Evolutionary conservation across 2,888 invertebrate genomes (phyloP), one percentile per base, ranked within the genome.

Genomic region (Cyrtodaria siliqua): DNA sequence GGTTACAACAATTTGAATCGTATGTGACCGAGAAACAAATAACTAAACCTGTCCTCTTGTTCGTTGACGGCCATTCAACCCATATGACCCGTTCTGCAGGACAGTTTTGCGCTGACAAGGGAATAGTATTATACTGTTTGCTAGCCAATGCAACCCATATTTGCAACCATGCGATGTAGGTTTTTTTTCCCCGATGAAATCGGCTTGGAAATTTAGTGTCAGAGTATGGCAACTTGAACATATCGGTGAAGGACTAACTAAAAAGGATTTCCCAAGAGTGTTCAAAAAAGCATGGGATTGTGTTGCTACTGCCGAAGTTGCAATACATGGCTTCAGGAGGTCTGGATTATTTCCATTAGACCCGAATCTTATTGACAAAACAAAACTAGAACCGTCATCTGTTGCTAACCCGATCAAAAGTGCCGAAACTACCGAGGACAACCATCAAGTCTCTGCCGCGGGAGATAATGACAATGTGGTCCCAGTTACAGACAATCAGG

Each of bases 41-140:
- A 12, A n/a, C n/a, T 14, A 33, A 42, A 4, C 74, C 79, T 0
- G 56, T 79, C 9, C 18, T 74, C 23, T 40, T 74, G 12, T 71
- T 68, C 63, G 71, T 79, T 9, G 79, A 79, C 52, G 74, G 74
- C 6, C 79, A 74, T 38, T 60, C 56, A 0, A 79, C 74, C 8
- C 69, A 64, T 26, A 63, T 71, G 38, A 40, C 63, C 6, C 24
- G 20, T 2, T n/a, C 59, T n/a, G 66, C 72, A 12, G 29, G 63
- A 23, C 9, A 44, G 12, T 61, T 61, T 24, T 70, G 70, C 33
- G n/a, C 16, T 6, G 49, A 70, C 29, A 52, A 77, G 18, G 73
- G 61, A 6, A 64, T 78, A 24, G 44, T 73, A n/a, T 29, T 78
- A 38, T 78, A 73, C 49, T 78, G 73, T 38, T 49, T 74, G 14